Evolutionary conservation across 2,797 vertebrate species (phyloP), one percentile per base, ranked within the genome.

Genomic region (Margarornis squamiger): DNA sequence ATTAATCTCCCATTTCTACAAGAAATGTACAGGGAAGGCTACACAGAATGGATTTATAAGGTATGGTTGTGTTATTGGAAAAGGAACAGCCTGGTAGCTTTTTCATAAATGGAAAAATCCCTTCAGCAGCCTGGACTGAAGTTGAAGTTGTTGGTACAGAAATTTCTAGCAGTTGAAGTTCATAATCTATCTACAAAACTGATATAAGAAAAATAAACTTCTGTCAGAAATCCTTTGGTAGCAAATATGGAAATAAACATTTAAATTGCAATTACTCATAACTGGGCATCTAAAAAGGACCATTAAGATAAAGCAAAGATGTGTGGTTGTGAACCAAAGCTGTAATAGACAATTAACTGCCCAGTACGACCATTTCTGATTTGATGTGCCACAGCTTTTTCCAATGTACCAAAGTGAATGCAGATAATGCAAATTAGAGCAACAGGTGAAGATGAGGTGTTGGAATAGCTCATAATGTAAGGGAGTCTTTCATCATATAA

Each of bases 1-100:
- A 91, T 94, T 88, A 86, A 86, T 95, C 87, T 88, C 36, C 63
- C 11, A 34, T 85, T 94, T 61, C 77, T 93, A 30, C 71, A 79
- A 65, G 72, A 58, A 65, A n/a, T 24, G 23, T 76, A 39, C 18
- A 55, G 49, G 27, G 79, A 52, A 86, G 29, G 30, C 54, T 83
- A 23, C n/a, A 30, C 39, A 78, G 41, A 77, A 49, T 43, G 38
- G 19, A 75, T 18, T 38, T 38, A 88, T 38, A 88, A 88, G 27
- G 45, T 41, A 32, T 65, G 43, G 43, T 22, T 73, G n/a, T 59
- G 32, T 81, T 92, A 46, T 22, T 88, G 46, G 77, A 73, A 90
- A 88, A 92, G 38, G 63, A 90, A 29, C 36, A 88, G 45, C 43
- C 52, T 62, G 32, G 32, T 57, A 48, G 58, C 30, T 34, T 74